Base-by-base conservation (phyloP, 2,113 vertebrate species). In the Pelvicachromis taeniatus region DNA sequence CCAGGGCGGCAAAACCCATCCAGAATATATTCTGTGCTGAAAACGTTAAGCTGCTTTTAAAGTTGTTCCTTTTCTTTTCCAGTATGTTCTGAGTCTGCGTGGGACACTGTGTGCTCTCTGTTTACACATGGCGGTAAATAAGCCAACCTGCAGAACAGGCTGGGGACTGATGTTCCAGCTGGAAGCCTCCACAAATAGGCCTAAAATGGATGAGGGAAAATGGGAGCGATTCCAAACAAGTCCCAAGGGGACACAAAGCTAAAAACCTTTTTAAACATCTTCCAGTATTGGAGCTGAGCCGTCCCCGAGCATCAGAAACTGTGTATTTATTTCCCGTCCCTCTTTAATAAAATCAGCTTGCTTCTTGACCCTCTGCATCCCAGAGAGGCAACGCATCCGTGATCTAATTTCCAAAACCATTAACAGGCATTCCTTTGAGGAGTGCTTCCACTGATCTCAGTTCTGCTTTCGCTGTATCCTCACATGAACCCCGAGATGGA, bases 171-270 rank as follows among this genome's bases (percentile, higher is more conserved):
- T 78, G 87, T 80, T 90, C 88, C 89, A 84, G 83, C 87, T 88
- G 91, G 84, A 88, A 92, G 78, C 73, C 21, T 92, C 84, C 58
- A 52, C 78, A 83, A 91, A 91, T 29, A 90, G 84, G 73, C 81
- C 87, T 85, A 59, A 92, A 65, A 91, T 89, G 80, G 86, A 93
- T 87, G 68, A 87, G 73, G 88, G 90, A 88, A 89, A 94, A 89
- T 79, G 86, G 92, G 92, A 93, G n/a, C 16, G 1, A 61, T 78
- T 89, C 90, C 90, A 94, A 93, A 85, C 35, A 33, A 38, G 38
- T 75, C 89, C 87, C 89, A 31, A 1, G 21, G 79, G 91, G 80
- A 84, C 68, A 35, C 8, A 4, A 8, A 78, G 85, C 42, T 80
- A 78, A 91, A 65, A 87, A 63, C 33, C 85, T 87, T 89, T 90